Conservation (phyloP, 2,888 invertebrate genomes). For the Ectropis crepuscularia region DNA sequence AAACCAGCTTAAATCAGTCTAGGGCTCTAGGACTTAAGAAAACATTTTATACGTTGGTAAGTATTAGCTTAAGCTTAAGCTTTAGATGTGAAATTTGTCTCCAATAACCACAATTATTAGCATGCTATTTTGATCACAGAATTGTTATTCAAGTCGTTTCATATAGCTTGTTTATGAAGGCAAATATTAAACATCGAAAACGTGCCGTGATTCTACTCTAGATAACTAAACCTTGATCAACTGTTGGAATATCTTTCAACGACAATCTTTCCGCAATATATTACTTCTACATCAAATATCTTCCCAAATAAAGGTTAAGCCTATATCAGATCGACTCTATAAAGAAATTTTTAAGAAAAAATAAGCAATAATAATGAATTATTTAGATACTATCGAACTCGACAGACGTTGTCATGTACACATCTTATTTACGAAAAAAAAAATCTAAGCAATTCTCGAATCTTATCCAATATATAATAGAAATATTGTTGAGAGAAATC, state of each 20-base stretch:
- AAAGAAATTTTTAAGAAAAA: not conserved
- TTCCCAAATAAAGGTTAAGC: not conserved
- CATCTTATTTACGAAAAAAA: not conserved
- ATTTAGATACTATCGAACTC: too few species aligned
- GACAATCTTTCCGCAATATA: conserved; percentile 10
- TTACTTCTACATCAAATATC: conserved; percentile 17
- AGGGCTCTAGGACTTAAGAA: too few species aligned
- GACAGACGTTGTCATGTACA: too few species aligned
- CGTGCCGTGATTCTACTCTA: not conserved
- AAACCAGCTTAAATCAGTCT: too few species aligned
- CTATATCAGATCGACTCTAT: not conserved
- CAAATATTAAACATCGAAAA: not conserved
- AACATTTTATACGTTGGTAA: too few species aligned
- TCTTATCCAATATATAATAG: not conserved
- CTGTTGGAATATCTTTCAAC: conserved; percentile 12
- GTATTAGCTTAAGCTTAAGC: too few species aligned
- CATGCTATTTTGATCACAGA: too few species aligned
- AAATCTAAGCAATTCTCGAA: not conserved
- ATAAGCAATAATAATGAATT: too few species aligned
- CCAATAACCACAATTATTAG: too few species aligned
- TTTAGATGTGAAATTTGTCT: too few species aligned
- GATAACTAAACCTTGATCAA: conserved; percentile 13
- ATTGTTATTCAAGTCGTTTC: not conserved
- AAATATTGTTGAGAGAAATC: not conserved
- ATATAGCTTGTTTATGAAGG: not conserved